These are phyloP conservation scores for Pollenia griseotomentosa DNA, from an alignment of 2,888 invertebrate genomes.

Conservation along the genomic window DNA sequence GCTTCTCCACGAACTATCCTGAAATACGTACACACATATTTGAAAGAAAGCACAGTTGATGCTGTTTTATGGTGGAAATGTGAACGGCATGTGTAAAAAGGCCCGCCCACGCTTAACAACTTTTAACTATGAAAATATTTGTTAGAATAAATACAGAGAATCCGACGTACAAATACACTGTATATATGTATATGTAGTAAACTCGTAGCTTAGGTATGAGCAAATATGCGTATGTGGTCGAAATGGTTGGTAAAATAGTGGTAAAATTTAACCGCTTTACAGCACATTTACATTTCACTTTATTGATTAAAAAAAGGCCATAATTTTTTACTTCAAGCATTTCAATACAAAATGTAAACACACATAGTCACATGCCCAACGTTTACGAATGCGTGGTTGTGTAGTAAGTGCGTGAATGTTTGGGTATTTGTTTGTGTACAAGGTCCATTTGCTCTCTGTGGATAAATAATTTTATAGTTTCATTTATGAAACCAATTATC, in stretches of 20 bases:
- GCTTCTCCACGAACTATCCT: neutral
- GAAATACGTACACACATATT: neutral
- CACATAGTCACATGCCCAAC: neutral
- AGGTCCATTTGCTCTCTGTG: slow-evolving; percentile 65
- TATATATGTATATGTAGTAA: neutral
- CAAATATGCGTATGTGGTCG: slow-evolving; percentile 52
- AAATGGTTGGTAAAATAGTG: slow-evolving; percentile 49
- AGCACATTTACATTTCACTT: slow-evolving; percentile 72
- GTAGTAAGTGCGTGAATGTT: neutral
- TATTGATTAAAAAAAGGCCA: slow-evolving; percentile 68
- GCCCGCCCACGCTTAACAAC: slow-evolving; percentile 35
- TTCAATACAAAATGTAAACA: slow-evolving; percentile 16
- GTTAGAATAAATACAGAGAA: slow-evolving; percentile 24
- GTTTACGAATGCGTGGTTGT: neutral
- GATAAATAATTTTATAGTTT: slow-evolving; percentile 69
- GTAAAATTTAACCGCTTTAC: slow-evolving; percentile 71
- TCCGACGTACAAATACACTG: neutral
- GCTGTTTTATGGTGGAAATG: slow-evolving; percentile 40
- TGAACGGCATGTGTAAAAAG: slow-evolving; percentile 47
- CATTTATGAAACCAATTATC: slow-evolving; percentile 71
- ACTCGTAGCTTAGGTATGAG: neutral
- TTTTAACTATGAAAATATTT: slow-evolving; percentile 51
- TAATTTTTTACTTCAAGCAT: slow-evolving; percentile 51
- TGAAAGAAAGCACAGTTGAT: slow-evolving; percentile 37
- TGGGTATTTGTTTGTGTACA: slow-evolving; percentile 38